Evolutionary conservation across 2,797 vertebrate species (phyloP), one percentile per base, ranked within the genome.

Genomic region (Peromyscus aztecus): DNA sequence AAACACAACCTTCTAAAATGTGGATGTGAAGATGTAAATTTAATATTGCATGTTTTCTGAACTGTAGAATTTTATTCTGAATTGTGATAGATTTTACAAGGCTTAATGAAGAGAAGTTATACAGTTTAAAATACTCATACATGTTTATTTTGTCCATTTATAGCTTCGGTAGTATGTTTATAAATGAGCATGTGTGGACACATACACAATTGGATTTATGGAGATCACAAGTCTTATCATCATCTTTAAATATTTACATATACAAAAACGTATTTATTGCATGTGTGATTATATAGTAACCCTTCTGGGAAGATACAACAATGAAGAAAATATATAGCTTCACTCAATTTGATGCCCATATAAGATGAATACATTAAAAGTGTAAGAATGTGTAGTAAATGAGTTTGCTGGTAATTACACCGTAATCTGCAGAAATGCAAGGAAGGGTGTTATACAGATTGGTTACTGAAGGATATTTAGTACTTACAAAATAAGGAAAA

Each of bases 1-100:
- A 89, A 19, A 91, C 69, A 67, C 12, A 86, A 82, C 40, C 83
- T 93, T 75, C n/a, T 84, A 80, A 95, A 92, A 73, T 3, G 19
- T 29, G 34, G 5, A 67, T 65, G 13, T 65, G 63, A 61, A 80
- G 65, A 52, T 65, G 34, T 17, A 67, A 87, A 57, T 4, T 46
- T 77, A 9, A 40, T 84, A 11, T 12, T 73, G 1, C 40, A 65
- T 91, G 21, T 4, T 83, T 75, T 90, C 63, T 59, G 6, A 89
- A 46, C 17, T 13, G 59, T 6, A 61, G 65, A 2, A 67, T 71
- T 88, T 65, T 67, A 23, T 73, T 65, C 34, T 88, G 29, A 73
- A 27, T 57, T 76, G 5, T 88, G 78, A 75, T 43, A 90, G 75
- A 76, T 59, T 92, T 94, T 84, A 76, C 24, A 94, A 89, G 43